Evolutionary conservation across 2,113 vertebrate species (phyloP).

Genomic region (Peromyscus leucopus): DNA sequence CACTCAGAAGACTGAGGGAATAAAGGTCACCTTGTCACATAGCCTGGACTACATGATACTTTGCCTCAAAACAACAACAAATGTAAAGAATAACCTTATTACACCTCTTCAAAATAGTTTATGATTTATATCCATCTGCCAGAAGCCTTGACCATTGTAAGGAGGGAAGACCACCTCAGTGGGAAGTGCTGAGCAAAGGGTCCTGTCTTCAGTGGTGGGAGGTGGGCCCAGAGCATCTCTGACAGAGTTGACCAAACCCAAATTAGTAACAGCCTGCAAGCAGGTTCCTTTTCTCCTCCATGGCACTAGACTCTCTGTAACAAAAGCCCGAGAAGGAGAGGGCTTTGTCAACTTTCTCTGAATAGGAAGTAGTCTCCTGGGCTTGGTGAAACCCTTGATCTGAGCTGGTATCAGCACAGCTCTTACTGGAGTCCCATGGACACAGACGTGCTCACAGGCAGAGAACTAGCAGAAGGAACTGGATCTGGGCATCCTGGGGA

Average conservation of each 20-base stretch:
- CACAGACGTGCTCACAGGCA: neutral
- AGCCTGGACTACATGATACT: neutral
- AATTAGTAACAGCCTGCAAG: too few species aligned
- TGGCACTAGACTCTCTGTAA: neutral
- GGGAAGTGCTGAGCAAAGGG: too few species aligned
- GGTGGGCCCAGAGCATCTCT: neutral
- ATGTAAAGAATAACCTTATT: neutral
- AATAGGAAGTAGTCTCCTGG: too few species aligned
- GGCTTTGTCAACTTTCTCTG: neutral
- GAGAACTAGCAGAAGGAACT: neutral
- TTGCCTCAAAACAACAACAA: neutral
- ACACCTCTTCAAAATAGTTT: neutral
- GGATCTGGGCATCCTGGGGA: neutral
- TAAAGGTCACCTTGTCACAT: neutral
- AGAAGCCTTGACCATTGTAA: neutral
- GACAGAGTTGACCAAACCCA: too few species aligned
- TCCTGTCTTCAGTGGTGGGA: neutral
- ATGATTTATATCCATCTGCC: neutral
- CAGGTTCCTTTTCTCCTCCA: neutral
- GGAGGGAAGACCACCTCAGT: neutral
- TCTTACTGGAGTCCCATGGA: neutral
- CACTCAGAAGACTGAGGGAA: neutral
- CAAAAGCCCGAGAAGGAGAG: neutral
- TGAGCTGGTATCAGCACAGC: neutral
- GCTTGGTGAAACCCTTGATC: too few species aligned